Base-by-base conservation (phyloP, 1,140 invertebrate genomes). In the Drosophila arawakana region DNA sequence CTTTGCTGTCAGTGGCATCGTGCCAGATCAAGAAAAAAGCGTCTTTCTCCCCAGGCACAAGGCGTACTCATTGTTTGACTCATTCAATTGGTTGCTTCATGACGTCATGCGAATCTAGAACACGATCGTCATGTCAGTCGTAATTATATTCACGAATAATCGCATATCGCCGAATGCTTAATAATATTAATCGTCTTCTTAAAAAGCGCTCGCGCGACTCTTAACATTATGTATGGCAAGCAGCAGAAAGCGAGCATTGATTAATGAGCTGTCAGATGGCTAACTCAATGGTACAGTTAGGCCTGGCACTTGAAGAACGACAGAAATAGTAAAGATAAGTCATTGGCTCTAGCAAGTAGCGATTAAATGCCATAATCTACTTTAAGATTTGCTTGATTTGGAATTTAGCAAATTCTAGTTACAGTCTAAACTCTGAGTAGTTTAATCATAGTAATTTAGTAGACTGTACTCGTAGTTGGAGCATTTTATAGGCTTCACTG, bases 21-120 rank as follows among this genome's bases (percentile, higher is more conserved):
- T 41, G 80, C 71, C 80, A 80, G 81, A 84, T 83, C 81, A 83
- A 30, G 4, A 30, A 30, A 30, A 30, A 83, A 83, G 80, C 62
- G 50, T 46, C 15, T 34, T n/a, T 15, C 4, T 30, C 11, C 35
- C 46, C 21, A 11, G 18, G 57, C 50, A 83, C 77, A 79, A 30
- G 43, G 43, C 68, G 49, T 43, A 65, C 55, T 73, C 73, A 80
- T 76, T 79, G 76, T 75, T 68, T 47, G 49, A 49, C 58, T 73
- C 72, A 76, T 57, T 30, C 11, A 50, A 35, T 57, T 60, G 8
- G 41, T 46, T 79, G 81, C 6, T 30, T 39, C 15, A 43, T 84
- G 81, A 84, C 81, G 81, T 84, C 81, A 84, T 68, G 10, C 10
- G 39, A 66, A 83, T 80, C 63, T 84, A 44, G 81, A 79, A 61